Percentiles rank a stretch among this genome's conserved stretches.
phyloP scores from a whole-genome alignment of 2,888 invertebrate genomes.

The Lithophane ornitopus region DNA sequence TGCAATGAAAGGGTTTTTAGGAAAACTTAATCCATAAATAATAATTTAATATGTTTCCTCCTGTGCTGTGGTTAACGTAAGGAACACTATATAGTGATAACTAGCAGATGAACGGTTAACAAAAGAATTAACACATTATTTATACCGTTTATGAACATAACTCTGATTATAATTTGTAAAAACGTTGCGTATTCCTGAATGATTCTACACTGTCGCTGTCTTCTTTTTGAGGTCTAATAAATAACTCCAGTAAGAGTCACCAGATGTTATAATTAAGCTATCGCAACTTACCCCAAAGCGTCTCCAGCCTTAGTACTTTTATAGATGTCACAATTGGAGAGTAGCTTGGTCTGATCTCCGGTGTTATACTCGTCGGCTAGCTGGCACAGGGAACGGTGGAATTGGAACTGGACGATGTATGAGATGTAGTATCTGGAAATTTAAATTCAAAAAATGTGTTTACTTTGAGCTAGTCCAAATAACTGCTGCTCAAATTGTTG shows the following conservation, averaged over 20 bases:
- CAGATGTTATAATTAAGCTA: not conserved
- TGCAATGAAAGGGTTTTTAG: not conserved
- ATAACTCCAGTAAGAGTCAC: not conserved
- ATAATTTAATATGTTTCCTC: no score
- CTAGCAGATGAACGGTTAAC: no score
- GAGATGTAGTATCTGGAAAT: constrained; percentile 93
- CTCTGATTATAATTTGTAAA: no score
- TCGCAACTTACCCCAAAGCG: constrained; percentile 85
- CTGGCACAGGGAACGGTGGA: constrained; percentile 94
- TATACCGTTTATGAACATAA: not conserved
- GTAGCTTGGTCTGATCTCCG: constrained; percentile 90
- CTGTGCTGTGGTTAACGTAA: not conserved
- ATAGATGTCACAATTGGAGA: constrained; percentile 95
- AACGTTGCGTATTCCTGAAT: not conserved
- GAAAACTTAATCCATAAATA: not conserved
- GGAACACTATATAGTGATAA: not conserved
- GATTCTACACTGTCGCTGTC: not conserved
- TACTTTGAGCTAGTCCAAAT: not conserved
- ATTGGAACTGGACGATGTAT: constrained; percentile 96
- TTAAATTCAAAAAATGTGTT: not conserved
- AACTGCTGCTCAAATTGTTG: no score
- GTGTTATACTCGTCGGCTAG: constrained; percentile 93
- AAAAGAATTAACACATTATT: no score
- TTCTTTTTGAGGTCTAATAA: not conserved
- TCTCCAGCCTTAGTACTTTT: constrained; percentile 93